Evolutionary conservation across 2,888 invertebrate genomes (phyloP).

Genomic region (Euzetes globulus): DNA sequence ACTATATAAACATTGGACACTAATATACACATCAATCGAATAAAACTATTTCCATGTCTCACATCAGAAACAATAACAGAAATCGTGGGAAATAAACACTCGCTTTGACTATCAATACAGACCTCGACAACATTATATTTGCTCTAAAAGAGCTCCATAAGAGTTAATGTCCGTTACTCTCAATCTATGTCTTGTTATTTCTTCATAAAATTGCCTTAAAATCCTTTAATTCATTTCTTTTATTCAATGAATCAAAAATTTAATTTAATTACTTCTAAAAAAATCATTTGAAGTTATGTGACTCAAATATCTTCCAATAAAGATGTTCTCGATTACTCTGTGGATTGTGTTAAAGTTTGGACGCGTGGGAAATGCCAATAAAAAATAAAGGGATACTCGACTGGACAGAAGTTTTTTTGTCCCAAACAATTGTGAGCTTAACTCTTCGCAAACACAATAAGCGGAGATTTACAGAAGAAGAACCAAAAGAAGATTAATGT

Average conservation of each 20-base stretch:
- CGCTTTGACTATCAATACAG: background rate
- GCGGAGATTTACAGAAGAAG: too few relatives aligned
- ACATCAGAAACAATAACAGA: slow-evolving; percentile 24
- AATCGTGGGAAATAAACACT: slow-evolving; percentile 28
- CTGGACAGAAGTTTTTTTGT: background rate
- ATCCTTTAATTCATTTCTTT: too few relatives aligned
- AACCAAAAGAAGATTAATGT: too few relatives aligned
- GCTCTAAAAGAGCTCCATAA: background rate
- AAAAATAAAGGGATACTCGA: background rate
- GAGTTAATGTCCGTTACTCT: background rate
- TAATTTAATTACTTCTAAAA: too few relatives aligned
- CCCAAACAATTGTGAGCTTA: background rate
- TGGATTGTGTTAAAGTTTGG: too few relatives aligned
- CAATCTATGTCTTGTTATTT: too few relatives aligned
- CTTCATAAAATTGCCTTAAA: too few relatives aligned
- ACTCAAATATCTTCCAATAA: background rate
- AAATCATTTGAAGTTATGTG: too few relatives aligned
- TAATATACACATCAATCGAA: slow-evolving; percentile 10
- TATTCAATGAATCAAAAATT: too few relatives aligned
- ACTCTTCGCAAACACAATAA: too few relatives aligned
- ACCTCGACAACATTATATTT: background rate
- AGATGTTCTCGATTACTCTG: too few relatives aligned
- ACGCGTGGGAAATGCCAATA: slow-evolving; percentile 12
- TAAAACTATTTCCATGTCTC: slow-evolving; percentile 28
- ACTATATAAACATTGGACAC: slow-evolving; percentile 13